Evolutionary conservation across 2,888 invertebrate genomes (phyloP).

Genomic region (Mesorhabditis belari): DNA sequence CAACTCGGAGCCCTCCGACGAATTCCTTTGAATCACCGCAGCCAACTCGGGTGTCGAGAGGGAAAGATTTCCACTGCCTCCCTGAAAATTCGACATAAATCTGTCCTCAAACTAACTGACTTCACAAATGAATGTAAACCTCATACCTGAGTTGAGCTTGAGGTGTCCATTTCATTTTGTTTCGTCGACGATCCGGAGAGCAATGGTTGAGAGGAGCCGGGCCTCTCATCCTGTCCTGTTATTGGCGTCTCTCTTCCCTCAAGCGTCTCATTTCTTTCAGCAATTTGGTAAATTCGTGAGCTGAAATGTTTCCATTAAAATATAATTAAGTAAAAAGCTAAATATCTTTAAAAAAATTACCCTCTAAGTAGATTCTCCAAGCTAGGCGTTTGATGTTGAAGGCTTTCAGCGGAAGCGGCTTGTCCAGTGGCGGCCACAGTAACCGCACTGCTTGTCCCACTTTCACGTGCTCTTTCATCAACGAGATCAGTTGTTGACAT

Average conservation of each 20-base stretch:
- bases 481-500: constrained; percentile 53
- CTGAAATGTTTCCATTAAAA: not conserved
- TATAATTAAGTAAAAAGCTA: not conserved
- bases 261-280: not conserved
- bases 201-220: not conserved
- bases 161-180: too few species aligned
- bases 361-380: constrained; percentile 50
- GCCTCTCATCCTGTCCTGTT: not conserved
- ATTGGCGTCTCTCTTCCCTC: not conserved
- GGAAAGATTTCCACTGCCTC: constrained; percentile 14
- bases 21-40: too few species aligned
- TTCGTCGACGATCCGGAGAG: not conserved
- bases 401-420: constrained; percentile 58
- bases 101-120: not conserved
- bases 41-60: constrained; percentile 38
- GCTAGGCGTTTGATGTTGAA: constrained; percentile 53
- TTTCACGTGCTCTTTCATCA: constrained; percentile 33
- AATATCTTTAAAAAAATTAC: constrained; percentile 1
- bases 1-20: constrained; percentile 15
- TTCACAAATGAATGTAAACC: too few species aligned
- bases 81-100: not conserved
- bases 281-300: not conserved
- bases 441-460: constrained; percentile 4
- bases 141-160: too few species aligned
- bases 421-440: constrained; percentile 57